phyloP scores from a whole-genome alignment of 2,888 invertebrate species.

The Drosophila mimica region DNA sequence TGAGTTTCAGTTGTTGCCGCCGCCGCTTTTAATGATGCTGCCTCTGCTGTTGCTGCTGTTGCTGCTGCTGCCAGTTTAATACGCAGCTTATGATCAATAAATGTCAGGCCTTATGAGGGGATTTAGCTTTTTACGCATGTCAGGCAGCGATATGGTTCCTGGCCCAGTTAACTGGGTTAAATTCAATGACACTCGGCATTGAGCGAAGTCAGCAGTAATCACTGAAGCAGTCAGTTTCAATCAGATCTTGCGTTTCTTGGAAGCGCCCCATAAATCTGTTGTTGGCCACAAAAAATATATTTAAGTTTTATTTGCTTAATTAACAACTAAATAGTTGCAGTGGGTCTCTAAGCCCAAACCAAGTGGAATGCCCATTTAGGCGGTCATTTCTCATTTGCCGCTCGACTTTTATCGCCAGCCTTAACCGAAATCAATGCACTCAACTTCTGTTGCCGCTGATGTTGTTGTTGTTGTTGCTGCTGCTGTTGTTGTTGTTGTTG shows the following conservation, averaged over 20 bases:
- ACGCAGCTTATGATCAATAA: conserved; percentile 79
- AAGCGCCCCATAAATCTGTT: conserved; percentile 51
- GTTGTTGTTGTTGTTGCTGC: conserved; percentile 3
- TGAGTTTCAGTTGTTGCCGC: conserved; percentile 40
- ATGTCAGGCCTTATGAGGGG: conserved; percentile 73
- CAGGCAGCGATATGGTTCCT: conserved; percentile 13
- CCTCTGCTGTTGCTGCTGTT: conserved; percentile 30
- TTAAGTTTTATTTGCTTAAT: conserved; percentile 73
- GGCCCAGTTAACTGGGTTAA: conserved; percentile 67
- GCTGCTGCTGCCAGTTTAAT: conserved; percentile 68
- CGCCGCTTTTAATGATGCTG: conserved; percentile 27
- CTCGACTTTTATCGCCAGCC: conserved; percentile 69
- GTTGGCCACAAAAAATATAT: conserved; percentile 46
- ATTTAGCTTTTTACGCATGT: conserved; percentile 49
- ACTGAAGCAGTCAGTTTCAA: conserved; percentile 17
- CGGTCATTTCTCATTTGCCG: conserved; percentile 60
- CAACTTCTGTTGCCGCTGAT: conserved; percentile 27
- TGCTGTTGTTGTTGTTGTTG: conserved; percentile 15
- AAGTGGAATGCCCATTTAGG: conserved; percentile 52
- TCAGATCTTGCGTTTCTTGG: conserved; percentile 56
- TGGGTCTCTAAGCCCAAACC: conserved; percentile 18
- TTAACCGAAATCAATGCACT: conserved; percentile 75
- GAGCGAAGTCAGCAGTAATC: conserved; percentile 6
- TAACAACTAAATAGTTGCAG: conserved; percentile 77
- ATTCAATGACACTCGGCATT: conserved; percentile 27